Percentiles rank a stretch among this genome's conserved stretches.
Conservation (phyloP, 2,113 vertebrate genomes). For the Garra rufa region DNA sequence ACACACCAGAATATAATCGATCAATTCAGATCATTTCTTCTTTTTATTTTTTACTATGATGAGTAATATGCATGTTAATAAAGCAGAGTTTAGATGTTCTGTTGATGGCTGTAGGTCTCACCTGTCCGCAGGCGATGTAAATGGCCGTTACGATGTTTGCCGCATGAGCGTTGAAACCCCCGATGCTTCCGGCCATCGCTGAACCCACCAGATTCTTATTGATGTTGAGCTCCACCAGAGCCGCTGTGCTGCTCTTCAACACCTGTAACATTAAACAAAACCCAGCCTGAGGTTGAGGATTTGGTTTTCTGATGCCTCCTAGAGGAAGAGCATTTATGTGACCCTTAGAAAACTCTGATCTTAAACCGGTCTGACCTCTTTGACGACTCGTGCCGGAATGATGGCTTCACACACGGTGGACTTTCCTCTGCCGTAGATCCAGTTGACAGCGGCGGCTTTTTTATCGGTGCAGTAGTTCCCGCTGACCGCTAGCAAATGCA, state of each 20-base stretch:
- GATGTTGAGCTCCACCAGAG: constrained; percentile 90
- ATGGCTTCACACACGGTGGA: constrained; percentile 94
- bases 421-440: constrained; percentile 97
- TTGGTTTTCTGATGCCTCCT: not conserved
- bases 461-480: constrained; percentile 98
- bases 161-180: constrained; percentile 94
- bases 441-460: constrained; percentile 95
- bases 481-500: constrained; percentile 89
- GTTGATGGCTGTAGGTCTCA: constrained; percentile 62
- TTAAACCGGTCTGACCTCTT: constrained; percentile 78
- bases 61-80: not conserved
- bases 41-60: no score
- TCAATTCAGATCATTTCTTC: no score
- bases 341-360: no score
- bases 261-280: constrained; percentile 73
- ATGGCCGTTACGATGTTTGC: constrained; percentile 96
- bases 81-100: not conserved
- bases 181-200: constrained; percentile 95
- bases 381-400: constrained; percentile 89
- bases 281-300: not conserved
- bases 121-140: constrained; percentile 98
- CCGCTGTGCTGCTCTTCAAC: constrained; percentile 87
- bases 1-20: not conserved
- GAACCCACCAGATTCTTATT: constrained; percentile 97
- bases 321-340: not conserved